phyloP scores from a whole-genome alignment of 2,113 vertebrate genomes.

The Cephalopholis sonnerati region DNA sequence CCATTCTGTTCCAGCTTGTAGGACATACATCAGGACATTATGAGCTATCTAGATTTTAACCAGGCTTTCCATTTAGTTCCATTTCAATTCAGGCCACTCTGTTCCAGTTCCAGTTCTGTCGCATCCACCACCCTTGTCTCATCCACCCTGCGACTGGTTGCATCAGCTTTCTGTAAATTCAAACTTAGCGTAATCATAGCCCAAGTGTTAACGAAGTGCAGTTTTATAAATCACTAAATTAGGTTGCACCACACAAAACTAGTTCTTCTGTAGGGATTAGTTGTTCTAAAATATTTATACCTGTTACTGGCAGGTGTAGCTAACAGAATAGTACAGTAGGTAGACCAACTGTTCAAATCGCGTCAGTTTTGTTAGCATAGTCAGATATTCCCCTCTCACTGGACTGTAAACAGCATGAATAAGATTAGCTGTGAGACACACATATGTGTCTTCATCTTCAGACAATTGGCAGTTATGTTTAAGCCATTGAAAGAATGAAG shows the following conservation, averaged over 20 bases:
- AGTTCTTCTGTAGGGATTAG: neutral
- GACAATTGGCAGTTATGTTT: neutral
- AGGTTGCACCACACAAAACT: neutral
- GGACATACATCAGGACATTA: neutral
- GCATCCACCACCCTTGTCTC: neutral
- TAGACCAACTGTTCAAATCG: neutral
- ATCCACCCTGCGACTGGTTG: neutral
- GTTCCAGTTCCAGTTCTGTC: too few relatives aligned
- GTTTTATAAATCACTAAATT: neutral
- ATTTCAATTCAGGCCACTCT: neutral
- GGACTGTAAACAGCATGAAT: neutral
- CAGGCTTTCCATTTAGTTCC: neutral
- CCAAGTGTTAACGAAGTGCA: too few relatives aligned
- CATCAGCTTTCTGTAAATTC: neutral
- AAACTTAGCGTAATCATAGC: neutral
- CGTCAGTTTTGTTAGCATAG: neutral
- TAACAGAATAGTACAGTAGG: too few relatives aligned
- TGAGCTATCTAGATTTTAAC: neutral
- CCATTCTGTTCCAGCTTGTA: conserved; percentile 1
- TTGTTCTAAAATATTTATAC: neutral
- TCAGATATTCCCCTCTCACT: neutral
- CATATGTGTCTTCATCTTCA: too few relatives aligned
- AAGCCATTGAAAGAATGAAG: too few relatives aligned
- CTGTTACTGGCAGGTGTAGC: neutral
- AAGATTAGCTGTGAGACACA: neutral